A percentile compares a stretch with the other conserved stretches of the same genome.
Conservation (phyloP, 2,888 invertebrate genomes). For the Clivina fossor region DNA sequence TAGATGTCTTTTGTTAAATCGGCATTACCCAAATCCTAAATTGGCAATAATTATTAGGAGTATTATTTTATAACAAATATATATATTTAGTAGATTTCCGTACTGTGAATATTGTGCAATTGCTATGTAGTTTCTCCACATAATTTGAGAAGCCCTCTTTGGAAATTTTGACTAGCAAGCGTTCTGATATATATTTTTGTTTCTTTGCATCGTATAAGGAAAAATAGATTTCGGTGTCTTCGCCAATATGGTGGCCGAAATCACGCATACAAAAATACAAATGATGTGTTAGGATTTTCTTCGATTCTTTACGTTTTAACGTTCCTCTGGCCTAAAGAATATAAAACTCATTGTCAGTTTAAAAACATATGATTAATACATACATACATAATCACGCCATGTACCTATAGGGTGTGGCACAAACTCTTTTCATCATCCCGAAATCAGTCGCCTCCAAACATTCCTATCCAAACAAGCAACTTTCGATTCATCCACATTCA, state of each 20-base stretch:
- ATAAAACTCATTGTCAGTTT: conserved; percentile 3
- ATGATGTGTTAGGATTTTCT: conserved; percentile 70
- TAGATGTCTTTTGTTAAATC: conserved; percentile 85
- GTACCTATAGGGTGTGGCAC: too few species aligned
- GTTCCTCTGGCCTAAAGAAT: conserved; percentile 58
- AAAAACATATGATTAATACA: conserved; percentile 13
- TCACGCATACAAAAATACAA: conserved; percentile 86
- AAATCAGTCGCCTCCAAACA: too few species aligned
- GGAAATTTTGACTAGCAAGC: conserved; percentile 85
- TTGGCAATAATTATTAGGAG: conserved; percentile 32
- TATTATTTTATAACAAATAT: conserved; percentile 3
- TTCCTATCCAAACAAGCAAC: too few species aligned
- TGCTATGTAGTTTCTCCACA: conserved; percentile 82
- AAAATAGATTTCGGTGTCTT: conserved; percentile 87
- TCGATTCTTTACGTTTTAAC: conserved; percentile 58
- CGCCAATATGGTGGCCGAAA: conserved; percentile 84
- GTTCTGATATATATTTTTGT: conserved; percentile 80
- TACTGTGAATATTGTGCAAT: conserved; percentile 83
- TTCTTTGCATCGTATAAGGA: conserved; percentile 81
- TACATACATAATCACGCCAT: conserved; percentile 19
- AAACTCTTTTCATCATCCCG: too few species aligned
- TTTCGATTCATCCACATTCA: too few species aligned
- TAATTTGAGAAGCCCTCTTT: conserved; percentile 90
- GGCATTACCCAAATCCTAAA: conserved; percentile 77
- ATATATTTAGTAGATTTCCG: too few species aligned